Conservation (phyloP, 2,888 invertebrate species). For the Neoitamus cyanurus region DNA sequence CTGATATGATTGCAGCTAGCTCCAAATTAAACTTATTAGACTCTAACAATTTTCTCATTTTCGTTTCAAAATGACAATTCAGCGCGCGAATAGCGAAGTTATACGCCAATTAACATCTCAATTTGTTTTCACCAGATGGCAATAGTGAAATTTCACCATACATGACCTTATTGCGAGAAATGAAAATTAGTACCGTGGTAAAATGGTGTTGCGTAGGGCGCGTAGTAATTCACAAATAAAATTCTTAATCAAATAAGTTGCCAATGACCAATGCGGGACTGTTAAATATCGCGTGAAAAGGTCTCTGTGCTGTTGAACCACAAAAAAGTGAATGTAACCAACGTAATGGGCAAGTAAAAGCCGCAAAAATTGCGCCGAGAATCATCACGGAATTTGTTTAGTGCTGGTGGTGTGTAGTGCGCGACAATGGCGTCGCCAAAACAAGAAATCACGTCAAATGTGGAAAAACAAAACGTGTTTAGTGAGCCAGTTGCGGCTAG, state of each 20-base stretch:
- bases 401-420: conserved; percentile 20
- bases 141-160: conserved; percentile 19
- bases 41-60: too few relatives aligned
- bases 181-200: conserved; percentile 31
- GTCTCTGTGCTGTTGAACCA: background rate
- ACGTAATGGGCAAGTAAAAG: background rate
- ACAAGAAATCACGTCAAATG: conserved; percentile 44
- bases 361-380: background rate
- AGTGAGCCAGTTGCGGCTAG: background rate
- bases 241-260: conserved; percentile 14
- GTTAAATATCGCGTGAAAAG: background rate
- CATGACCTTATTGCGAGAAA: conserved; percentile 34
- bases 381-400: conserved; percentile 37
- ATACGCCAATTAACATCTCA: background rate
- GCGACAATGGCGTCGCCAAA: conserved; percentile 50
- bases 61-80: background rate
- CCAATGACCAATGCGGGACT: background rate
- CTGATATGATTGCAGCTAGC: too few relatives aligned
- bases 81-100: background rate
- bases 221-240: conserved; percentile 38
- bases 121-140: background rate
- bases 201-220: conserved; percentile 45
- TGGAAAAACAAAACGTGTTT: conserved; percentile 23
- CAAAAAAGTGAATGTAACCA: background rate
- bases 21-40: too few relatives aligned